These are phyloP conservation scores for Tragulus kanchil DNA, from an alignment of 2,113 vertebrate species.

Conservation along the genomic window DNA sequence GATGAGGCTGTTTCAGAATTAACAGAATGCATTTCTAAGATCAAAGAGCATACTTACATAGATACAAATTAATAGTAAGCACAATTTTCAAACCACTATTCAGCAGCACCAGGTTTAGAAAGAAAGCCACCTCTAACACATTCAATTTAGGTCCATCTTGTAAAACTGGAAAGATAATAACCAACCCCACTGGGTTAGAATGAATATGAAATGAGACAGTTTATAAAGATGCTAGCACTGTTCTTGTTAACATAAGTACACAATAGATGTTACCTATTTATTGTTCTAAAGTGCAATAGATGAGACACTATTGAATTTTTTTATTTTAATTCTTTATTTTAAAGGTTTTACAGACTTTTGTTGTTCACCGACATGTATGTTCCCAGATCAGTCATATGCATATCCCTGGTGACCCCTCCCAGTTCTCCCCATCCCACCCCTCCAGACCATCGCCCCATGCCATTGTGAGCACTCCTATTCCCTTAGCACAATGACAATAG, in stretches of 20 bases:
- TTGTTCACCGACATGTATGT: no score
- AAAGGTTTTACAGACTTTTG: no score
- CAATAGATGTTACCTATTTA: not conserved
- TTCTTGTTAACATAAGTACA: not conserved
- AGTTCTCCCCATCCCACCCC: no score
- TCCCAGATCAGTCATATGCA: no score
- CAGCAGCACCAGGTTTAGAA: not conserved
- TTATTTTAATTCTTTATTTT: no score
- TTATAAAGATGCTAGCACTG: not conserved
- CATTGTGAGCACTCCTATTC: no score
- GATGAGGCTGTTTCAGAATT: not conserved
- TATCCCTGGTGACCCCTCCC: no score
- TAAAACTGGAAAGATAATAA: not conserved
- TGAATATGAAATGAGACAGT: not conserved
- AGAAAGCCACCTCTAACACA: not conserved
- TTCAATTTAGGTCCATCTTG: not conserved
- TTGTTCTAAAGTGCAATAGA: not conserved
- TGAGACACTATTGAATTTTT: not conserved
- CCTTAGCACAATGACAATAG: no score
- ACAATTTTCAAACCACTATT: not conserved
- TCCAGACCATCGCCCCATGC: no score
- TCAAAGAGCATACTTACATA: not conserved
- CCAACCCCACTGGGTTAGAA: not conserved
- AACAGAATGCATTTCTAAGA: not conserved
- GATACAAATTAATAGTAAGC: not conserved